A percentile compares a stretch with the other conserved stretches of the same genome.
Evolutionary conservation across 2,888 invertebrate species (phyloP).

Genomic region (Nudaria mundana): DNA sequence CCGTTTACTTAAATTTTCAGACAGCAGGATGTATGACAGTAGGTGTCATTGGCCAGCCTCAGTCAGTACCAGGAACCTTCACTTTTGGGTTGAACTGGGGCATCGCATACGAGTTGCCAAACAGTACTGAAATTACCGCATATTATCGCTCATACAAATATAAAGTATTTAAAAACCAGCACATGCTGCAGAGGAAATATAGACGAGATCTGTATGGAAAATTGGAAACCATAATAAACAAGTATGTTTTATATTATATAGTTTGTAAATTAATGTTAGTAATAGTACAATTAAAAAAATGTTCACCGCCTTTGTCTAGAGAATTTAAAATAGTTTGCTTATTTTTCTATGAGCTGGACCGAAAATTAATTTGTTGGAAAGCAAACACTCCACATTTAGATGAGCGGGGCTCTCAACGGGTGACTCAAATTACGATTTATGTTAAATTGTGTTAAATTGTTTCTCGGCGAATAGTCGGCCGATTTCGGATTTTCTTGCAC

Average conservation of each 20-base stretch:
- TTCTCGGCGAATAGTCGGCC: too few relatives aligned
- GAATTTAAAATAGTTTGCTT: too few relatives aligned
- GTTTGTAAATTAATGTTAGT: not conserved
- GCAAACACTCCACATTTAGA: too few relatives aligned
- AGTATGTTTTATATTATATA: conserved; percentile 75
- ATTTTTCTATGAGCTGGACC: too few relatives aligned
- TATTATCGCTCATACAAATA: conserved; percentile 33
- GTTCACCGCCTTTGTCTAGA: too few relatives aligned
- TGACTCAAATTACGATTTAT: too few relatives aligned
- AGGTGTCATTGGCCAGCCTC: conserved; percentile 61
- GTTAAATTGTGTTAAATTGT: too few relatives aligned
- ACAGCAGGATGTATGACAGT: conserved; percentile 84
- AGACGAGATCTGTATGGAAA: conserved; percentile 86
- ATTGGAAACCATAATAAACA: conserved; percentile 84
- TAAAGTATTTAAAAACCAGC: conserved; percentile 27
- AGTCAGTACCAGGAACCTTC: conserved; percentile 75
- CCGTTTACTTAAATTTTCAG: conserved; percentile 37
- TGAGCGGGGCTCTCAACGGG: too few relatives aligned
- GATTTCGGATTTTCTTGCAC: too few relatives aligned
- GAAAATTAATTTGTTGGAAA: too few relatives aligned
- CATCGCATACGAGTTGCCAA: conserved; percentile 83
- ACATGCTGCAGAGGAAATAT: conserved; percentile 80
- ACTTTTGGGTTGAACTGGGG: conserved; percentile 87
- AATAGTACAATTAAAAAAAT: too few relatives aligned
- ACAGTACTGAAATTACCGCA: conserved; percentile 69